A percentile compares a stretch with the other conserved stretches of the same genome.
These are phyloP conservation scores for Scatophagus argus DNA, from an alignment of 2,113 vertebrate species.

Conservation along the genomic window DNA sequence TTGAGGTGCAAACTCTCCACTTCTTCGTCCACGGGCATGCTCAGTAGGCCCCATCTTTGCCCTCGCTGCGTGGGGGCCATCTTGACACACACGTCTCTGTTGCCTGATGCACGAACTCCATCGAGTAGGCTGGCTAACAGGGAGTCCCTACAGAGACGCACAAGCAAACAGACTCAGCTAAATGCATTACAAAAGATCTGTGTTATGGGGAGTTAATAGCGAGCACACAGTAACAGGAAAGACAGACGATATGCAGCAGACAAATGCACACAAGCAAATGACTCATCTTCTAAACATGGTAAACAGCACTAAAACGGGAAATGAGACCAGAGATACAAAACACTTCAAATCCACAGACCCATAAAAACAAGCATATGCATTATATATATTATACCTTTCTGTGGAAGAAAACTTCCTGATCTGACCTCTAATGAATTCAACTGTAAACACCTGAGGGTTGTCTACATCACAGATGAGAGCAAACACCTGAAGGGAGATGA, in stretches of 20 bases:
- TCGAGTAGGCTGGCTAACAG: conserved; percentile 96
- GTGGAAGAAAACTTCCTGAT: conserved; percentile 96
- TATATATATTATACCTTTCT: conserved; percentile 89
- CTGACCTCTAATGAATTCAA: conserved; percentile 98
- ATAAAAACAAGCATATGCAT: neutral
- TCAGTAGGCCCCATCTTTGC: conserved; percentile 96
- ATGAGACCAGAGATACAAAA: neutral
- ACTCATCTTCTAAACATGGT: neutral
- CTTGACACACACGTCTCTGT: conserved; percentile 98
- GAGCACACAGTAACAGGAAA: neutral
- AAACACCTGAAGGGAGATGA: conserved; percentile 88
- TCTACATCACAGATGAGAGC: conserved; percentile 95
- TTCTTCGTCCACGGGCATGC: conserved; percentile 98
- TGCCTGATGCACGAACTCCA: conserved; percentile 97
- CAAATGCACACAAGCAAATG: neutral
- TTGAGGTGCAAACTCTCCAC: conserved; percentile 97
- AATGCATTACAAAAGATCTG: neutral
- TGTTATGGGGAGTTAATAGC: neutral
- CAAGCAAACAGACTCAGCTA: neutral
- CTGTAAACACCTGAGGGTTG: conserved; percentile 97
- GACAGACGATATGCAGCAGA: neutral
- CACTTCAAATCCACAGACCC: neutral
- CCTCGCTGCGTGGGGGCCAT: conserved; percentile 95
- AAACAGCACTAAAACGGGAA: neutral
- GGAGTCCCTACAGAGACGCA: conserved; percentile 88